Conservation (phyloP, 2,888 invertebrate species). For the Drosophila austrosaltans region DNA sequence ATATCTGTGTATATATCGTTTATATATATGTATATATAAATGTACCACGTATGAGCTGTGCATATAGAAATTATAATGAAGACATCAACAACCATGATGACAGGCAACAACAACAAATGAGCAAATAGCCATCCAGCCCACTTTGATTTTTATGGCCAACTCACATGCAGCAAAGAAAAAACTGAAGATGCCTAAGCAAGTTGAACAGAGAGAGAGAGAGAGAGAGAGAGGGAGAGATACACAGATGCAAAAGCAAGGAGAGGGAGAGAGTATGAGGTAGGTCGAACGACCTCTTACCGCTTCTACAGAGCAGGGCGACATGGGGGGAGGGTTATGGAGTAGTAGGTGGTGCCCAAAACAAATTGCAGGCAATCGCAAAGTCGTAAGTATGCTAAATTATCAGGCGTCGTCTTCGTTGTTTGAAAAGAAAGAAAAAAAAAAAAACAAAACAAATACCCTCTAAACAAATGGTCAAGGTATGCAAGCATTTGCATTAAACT, state of each 20-base stretch:
- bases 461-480: neutral
- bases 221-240: conserved; percentile 4
- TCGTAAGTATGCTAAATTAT: conserved; percentile 75
- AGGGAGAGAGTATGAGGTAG: conserved; percentile 18
- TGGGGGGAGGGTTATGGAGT: conserved; percentile 41
- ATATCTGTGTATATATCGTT: conserved; percentile 10
- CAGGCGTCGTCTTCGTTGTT: conserved; percentile 63
- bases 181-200: conserved; percentile 28
- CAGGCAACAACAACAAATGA: conserved; percentile 57
- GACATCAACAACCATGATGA: conserved; percentile 67
- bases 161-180: conserved; percentile 44
- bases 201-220: neutral
- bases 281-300: conserved; percentile 61
- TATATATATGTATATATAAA: conserved; percentile 23
- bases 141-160: conserved; percentile 75
- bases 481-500: neutral
- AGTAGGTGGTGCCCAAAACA: conserved; percentile 75
- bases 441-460: conserved; percentile 42
- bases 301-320: conserved; percentile 38
- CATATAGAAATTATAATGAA: conserved; percentile 76
- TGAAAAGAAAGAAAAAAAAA: neutral
- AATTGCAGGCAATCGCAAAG: conserved; percentile 74
- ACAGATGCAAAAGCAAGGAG: neutral
- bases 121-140: conserved; percentile 76
- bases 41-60: conserved; percentile 40